Conservation (phyloP, 2,888 invertebrate species). For the Oxystoma pomonae region DNA sequence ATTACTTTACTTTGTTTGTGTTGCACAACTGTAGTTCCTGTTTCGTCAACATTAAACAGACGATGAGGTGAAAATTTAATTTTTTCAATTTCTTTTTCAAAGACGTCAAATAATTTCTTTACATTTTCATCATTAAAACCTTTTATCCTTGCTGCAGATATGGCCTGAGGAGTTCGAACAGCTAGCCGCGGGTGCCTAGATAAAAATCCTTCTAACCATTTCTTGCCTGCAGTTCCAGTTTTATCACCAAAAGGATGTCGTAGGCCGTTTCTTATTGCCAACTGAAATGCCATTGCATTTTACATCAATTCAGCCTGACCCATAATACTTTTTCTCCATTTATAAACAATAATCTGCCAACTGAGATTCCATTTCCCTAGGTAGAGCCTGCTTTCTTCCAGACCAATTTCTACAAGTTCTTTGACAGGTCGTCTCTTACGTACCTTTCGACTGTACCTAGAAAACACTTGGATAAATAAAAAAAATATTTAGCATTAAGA, state of each 20-base stretch:
- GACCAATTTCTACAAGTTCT: no score
- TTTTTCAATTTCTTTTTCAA: constrained; percentile 6
- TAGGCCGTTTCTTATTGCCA: background rate
- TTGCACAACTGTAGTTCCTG: background rate
- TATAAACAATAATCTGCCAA: background rate
- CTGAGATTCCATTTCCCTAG: background rate
- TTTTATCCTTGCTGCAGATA: constrained; percentile 14
- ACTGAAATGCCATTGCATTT: background rate
- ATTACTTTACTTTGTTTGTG: constrained; percentile 14
- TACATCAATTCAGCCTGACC: background rate
- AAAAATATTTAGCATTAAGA: no score
- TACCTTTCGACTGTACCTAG: no score
- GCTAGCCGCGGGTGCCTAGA: background rate
- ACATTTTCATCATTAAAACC: constrained; percentile 13
- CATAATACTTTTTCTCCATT: background rate
- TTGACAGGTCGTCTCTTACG: no score
- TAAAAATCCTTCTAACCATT: background rate
- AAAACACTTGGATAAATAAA: no score
- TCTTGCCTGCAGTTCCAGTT: background rate
- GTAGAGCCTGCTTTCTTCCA: background rate
- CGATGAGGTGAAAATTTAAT: constrained; percentile 23
- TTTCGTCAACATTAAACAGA: constrained; percentile 2
- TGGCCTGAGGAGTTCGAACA: background rate
- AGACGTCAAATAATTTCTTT: constrained; percentile 2
- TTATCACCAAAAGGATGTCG: background rate